A percentile compares a stretch with the other conserved stretches of the same genome.
These are phyloP conservation scores for Melanostigma gelatinosum DNA, from an alignment of 2,113 vertebrate genomes.

Conservation along the genomic window DNA sequence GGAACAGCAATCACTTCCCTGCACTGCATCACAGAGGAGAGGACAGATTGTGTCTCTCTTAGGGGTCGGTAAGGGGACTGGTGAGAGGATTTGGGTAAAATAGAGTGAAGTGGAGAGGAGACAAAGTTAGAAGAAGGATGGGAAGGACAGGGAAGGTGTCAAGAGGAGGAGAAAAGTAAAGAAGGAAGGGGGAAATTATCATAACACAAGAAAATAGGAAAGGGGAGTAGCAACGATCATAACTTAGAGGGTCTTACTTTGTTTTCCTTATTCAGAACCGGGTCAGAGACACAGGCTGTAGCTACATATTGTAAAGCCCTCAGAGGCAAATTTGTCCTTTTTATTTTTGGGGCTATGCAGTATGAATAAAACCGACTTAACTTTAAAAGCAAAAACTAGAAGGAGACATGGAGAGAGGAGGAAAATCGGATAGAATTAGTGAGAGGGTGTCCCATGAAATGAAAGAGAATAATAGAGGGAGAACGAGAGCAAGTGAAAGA, in stretches of 20 bases:
- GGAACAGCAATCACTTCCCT: constrained; percentile 44
- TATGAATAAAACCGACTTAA: neutral
- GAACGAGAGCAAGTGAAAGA: constrained; percentile 12
- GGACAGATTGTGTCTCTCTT: constrained; percentile 22
- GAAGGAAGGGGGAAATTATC: neutral
- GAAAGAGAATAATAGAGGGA: constrained; percentile 19
- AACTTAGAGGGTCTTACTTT: neutral
- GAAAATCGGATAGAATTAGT: constrained; percentile 11
- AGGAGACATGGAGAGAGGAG: neutral
- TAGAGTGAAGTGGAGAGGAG: constrained; percentile 8
- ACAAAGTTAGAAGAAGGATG: constrained; percentile 12
- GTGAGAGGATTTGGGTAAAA: constrained; percentile 30
- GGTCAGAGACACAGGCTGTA: neutral
- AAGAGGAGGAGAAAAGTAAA: constrained; percentile 5
- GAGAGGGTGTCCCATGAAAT: neutral
- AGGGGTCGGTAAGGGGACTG: neutral
- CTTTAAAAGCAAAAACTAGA: constrained; percentile 5
- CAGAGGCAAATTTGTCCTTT: constrained; percentile 14
- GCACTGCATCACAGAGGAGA: constrained; percentile 51
- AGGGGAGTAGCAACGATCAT: neutral
- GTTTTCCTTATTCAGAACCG: neutral
- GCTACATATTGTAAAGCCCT: neutral
- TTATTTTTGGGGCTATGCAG: neutral
- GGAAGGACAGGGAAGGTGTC: neutral
- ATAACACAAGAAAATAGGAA: neutral